These are phyloP conservation scores for Entosphenus tridentatus DNA, from an alignment of 2,113 vertebrate genomes.

Conservation along the genomic window DNA sequence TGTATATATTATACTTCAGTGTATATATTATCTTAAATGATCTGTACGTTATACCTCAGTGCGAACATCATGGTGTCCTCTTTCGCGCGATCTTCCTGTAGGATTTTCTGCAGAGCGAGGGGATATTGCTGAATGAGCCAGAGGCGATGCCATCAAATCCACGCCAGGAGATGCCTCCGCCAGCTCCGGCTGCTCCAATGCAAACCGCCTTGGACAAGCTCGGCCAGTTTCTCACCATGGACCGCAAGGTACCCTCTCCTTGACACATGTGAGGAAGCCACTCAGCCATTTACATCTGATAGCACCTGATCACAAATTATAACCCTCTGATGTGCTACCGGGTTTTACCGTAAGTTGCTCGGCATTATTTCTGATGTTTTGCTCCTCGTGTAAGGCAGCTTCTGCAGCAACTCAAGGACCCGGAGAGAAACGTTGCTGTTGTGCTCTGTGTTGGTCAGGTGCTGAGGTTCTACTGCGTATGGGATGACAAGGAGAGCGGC, in stretches of 20 bases:
- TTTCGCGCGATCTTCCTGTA: slow-evolving; percentile 17
- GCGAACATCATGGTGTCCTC: too few species aligned
- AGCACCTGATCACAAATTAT: not conserved
- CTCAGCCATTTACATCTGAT: too few species aligned
- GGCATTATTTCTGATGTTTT: too few species aligned
- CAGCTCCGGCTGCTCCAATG: slow-evolving; percentile 24
- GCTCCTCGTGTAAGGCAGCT: too few species aligned
- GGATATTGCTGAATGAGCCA: slow-evolving; percentile 48
- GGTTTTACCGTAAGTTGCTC: too few species aligned
- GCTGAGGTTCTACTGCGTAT: slow-evolving; percentile 54
- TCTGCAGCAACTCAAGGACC: not conserved
- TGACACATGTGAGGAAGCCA: too few species aligned
- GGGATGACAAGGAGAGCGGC: slow-evolving; percentile 36
- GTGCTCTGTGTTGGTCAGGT: slow-evolving; percentile 32
- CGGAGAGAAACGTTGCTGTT: not conserved
- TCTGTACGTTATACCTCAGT: too few species aligned
- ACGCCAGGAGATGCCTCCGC: slow-evolving; percentile 30
- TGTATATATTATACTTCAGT: slow-evolving; percentile 4
- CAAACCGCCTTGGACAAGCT: slow-evolving; percentile 23
- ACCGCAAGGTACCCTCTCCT: slow-evolving; percentile 37
- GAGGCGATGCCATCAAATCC: slow-evolving; percentile 37
- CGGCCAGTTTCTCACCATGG: slow-evolving; percentile 48
- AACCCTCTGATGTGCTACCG: not conserved
- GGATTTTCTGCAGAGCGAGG: slow-evolving; percentile 69
- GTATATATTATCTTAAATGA: not conserved